A percentile compares a stretch with the other conserved stretches of the same genome.
Evolutionary conservation across 2,888 invertebrate genomes (phyloP).

Genomic region (Hyposoter dolosus): DNA sequence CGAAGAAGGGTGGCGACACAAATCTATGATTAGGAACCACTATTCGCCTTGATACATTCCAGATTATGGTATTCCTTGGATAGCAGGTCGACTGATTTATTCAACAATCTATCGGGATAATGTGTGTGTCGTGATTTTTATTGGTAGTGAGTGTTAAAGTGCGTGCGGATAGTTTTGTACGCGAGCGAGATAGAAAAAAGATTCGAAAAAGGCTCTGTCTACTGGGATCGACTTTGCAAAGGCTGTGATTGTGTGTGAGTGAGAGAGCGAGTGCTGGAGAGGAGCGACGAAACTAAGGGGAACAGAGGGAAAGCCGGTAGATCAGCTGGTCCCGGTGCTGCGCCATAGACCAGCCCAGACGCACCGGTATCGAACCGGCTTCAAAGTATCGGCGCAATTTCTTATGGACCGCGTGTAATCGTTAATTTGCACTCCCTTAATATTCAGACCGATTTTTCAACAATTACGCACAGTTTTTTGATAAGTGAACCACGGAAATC

Average conservation of each 20-base stretch:
- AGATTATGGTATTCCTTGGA: conserved; percentile 1
- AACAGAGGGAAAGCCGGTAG: conserved; percentile 48
- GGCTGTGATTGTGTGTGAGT: conserved; percentile 62
- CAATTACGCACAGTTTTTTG: neutral
- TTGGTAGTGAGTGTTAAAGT: neutral
- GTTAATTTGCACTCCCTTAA: neutral
- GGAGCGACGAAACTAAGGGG: neutral
- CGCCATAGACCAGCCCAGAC: conserved; percentile 48
- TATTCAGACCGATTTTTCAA: neutral
- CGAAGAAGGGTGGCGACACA: neutral
- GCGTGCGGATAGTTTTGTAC: conserved; percentile 4
- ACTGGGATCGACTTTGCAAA: conserved; percentile 62
- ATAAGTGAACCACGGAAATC: neutral
- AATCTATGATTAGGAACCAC: conserved; percentile 7
- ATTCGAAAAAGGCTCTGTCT: conserved; percentile 70
- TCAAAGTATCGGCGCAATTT: conserved; percentile 22
- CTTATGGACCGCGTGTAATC: neutral
- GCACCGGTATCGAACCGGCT: conserved; percentile 64
- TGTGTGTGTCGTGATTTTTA: conserved; percentile 11
- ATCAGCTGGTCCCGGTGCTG: conserved; percentile 65
- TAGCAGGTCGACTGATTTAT: neutral
- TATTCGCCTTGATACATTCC: conserved; percentile 8
- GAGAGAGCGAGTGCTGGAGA: conserved; percentile 1
- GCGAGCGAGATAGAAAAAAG: conserved; percentile 10
- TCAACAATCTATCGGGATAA: neutral